Base-by-base conservation (phyloP, 2,888 invertebrate genomes). In the Philereme transversata region DNA sequence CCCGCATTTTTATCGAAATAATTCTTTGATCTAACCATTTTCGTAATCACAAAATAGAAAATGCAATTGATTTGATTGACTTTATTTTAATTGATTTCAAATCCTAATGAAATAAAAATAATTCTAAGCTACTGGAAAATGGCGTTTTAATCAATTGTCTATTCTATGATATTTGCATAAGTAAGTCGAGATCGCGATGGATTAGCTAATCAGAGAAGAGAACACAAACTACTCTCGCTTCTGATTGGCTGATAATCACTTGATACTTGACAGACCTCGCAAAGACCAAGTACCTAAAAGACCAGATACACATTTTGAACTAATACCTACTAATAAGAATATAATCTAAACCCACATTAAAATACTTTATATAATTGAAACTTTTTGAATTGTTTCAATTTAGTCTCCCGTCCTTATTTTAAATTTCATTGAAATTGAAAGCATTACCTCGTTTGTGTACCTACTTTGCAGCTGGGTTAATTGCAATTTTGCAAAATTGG, bases 281-380 rank as follows among this genome's bases (percentile, higher is more conserved):
- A 71, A 70, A 72, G 65, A 72, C 64, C 63, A 69, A 72, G 69
- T 72, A 22, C 22, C 22, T 22, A 51, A 62, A 71, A 69, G 69
- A 72, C 57, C 64, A 70, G 71, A 71, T 64, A 72, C 68, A 74
- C 69, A 67, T 70, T 69, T 61, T 72, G 55, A 70, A 69, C 64
- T 50, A 56, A 40, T 60, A 59, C 51, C 51, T 53, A 49, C 51
- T 40, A 54, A 44, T 43, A 55, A 65, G 45, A 53, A 52, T 43
- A 43, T 47, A 50, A 44, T 56, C 36, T 56, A 47, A 53, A 48
- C 40, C 46, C 6, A 40, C 7, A 40, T 40, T 5, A 41, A 9
- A 46, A 11, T 6, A 38, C 44, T 46, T 51, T 49, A 5, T 35
- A 44, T 4, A 7, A 48, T 51, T 51, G n/a, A 34, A 10, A 51